Evolutionary conservation across 2,113 vertebrate genomes (phyloP).

Genomic region (Poicephalus gulielmi): DNA sequence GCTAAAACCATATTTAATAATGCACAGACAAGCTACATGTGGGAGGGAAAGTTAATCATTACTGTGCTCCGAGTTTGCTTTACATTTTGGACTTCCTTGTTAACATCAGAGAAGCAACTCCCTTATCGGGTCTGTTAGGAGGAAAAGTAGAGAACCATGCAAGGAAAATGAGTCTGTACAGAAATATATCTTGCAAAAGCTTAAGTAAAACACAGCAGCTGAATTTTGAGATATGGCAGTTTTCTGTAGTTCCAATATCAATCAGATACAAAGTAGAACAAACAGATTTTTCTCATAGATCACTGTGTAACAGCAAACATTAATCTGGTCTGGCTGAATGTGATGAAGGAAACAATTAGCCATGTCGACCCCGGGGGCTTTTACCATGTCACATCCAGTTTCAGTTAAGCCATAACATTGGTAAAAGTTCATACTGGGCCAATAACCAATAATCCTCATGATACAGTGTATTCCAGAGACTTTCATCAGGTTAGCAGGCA

Average conservation of each 20-base stretch:
- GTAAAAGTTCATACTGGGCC: no score
- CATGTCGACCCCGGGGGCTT: not conserved
- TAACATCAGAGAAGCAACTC: not conserved
- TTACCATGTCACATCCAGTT: not conserved
- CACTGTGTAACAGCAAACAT: not conserved
- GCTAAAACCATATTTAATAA: not conserved
- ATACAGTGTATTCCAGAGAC: not conserved
- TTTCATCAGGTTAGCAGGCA: not conserved
- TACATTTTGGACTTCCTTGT: conserved; percentile 34
- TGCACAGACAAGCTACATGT: not conserved
- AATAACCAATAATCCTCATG: not conserved
- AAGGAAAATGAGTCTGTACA: not conserved
- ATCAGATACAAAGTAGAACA: not conserved
- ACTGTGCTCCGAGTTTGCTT: not conserved
- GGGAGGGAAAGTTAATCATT: conserved; percentile 63
- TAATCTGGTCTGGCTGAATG: no score
- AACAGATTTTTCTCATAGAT: not conserved
- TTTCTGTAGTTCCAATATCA: not conserved
- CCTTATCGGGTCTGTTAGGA: not conserved
- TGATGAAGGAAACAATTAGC: not conserved
- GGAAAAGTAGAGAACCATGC: not conserved
- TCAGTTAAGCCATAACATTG: not conserved
- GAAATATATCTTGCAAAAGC: not conserved
- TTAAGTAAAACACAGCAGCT: not conserved
- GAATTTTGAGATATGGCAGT: not conserved